Evolutionary conservation across 1,140 invertebrate genomes (phyloP).

Genomic region (Andricus grossulariae): DNA sequence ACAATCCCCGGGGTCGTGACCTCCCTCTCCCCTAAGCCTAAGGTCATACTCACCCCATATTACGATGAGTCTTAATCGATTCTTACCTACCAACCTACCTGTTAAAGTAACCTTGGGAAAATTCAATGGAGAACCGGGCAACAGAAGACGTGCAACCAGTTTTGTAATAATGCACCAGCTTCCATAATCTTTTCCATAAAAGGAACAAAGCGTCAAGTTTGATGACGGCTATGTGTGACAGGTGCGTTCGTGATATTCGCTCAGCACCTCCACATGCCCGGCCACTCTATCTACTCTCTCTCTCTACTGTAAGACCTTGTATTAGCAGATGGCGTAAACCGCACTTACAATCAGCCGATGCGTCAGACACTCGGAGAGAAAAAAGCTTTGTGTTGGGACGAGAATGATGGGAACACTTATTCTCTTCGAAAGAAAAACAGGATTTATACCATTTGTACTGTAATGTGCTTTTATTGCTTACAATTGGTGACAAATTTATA

Average conservation of each 20-base stretch:
- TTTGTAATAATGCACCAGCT: slow-evolving; percentile 48
- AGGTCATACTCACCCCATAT: neutral
- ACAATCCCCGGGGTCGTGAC: slow-evolving; percentile 6
- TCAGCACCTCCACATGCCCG: neutral
- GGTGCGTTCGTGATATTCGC: neutral
- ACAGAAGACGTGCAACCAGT: slow-evolving; percentile 49
- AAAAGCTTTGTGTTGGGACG: neutral
- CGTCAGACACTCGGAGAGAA: neutral
- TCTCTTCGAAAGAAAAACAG: too few relatives aligned
- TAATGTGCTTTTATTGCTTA: too few relatives aligned
- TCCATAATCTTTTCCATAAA: slow-evolving; percentile 48
- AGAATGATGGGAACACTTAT: too few relatives aligned
- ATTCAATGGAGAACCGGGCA: slow-evolving; percentile 35
- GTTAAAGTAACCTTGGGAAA: slow-evolving; percentile 52
- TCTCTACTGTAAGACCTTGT: slow-evolving; percentile 10
- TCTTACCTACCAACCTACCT: slow-evolving; percentile 51
- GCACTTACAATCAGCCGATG: slow-evolving; percentile 7
- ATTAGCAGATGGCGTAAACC: slow-evolving; percentile 25
- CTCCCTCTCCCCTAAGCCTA: neutral
- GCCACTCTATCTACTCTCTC: neutral
- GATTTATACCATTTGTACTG: too few relatives aligned
- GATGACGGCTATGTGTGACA: slow-evolving; percentile 37
- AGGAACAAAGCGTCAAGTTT: slow-evolving; percentile 56
- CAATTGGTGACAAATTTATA: too few relatives aligned
- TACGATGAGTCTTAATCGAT: slow-evolving; percentile 39